Base-by-base conservation (phyloP, 2,113 vertebrate genomes). In the Hoplias malabaricus region DNA sequence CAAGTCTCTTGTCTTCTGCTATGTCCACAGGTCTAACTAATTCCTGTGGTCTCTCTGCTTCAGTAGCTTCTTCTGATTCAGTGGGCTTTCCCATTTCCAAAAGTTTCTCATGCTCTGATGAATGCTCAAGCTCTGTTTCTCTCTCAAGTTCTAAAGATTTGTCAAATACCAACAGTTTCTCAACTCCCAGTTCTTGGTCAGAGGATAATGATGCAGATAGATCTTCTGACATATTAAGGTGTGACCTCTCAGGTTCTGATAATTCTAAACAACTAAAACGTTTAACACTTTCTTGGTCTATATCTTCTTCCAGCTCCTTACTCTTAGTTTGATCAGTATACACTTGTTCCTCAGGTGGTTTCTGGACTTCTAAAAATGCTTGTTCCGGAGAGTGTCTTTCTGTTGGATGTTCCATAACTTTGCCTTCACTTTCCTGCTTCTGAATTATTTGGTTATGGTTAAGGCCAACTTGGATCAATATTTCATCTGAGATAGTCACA, bases 311-410 rank as follows among this genome's bases (percentile, higher is more conserved):
- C 38, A 73, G 19, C 14, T 54, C 34, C 14, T 54, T 36, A n/a
- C 25, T 23, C 27, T 21, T 27, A 43, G 23, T 43, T 42, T 72
- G 14, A 50, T 63, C 67, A 61, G n/a, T 68, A 27, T 73, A 19
- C 16, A 46, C 8, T 43, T 31, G 40, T 43, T 68, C 46, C 11
- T 27, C 16, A 53, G 2, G 40, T 7, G 3, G 33, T 61, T 67
- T 78, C 40, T 78, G 65, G 13, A 4, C 54, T 78, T 56, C 77
- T 69, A 69, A 25, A 48, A 43, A 75, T 16, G 4, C 8, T 80
- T 77, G 67, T 50, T 59, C 33, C 70, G 77, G 34, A 62, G 11
- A 29, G 38, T 84, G 70, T 7, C 34, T 38, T 23, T 73, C 21
- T 21, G 31, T 10, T 70, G 57, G 56, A 6, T 56, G 29, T 42